Evolutionary conservation across 1,140 invertebrate genomes (phyloP), one percentile per base, ranked within the genome.

Genomic region (Zaprionus lachaisei): DNA sequence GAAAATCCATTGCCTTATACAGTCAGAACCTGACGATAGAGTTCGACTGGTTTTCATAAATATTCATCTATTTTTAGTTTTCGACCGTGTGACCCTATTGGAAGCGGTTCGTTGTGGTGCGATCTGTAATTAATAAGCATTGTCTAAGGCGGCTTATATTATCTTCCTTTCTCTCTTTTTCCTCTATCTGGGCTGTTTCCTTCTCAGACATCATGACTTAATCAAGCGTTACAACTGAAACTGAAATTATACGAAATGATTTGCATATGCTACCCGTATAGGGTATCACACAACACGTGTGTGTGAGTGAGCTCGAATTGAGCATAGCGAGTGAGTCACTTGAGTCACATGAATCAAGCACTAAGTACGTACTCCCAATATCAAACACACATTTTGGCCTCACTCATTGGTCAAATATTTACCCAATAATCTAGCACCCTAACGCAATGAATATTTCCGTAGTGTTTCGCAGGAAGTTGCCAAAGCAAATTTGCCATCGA

Each of bases 101-200:
- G 9, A 24, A 64, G 51, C 31, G 22, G 5, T 51, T 34, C 9
- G 31, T 34, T 34, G 31, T 34, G 28, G 7, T 31, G 37, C 20
- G 58, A 70, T 75, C 72, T 71, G 51, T 66, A 72, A 72, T 76
- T 72, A 76, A 76, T 76, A 76, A 61, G 44, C 62, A 72, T 72
- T 66, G 62, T 76, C 67, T 56, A 44, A 60, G 24, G 15, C 20
- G 12, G 28, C 26, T 31, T 22, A 26, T 31, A 14, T 14, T 54
- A 14, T 5, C 17, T 4, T 20, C 22, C 49, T 15, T 31, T 31
- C 11, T 54, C 22, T 54, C 4, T 24, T 22, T 26, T 26, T 4
- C 11, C 49, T 24, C 49, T 44, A n/a, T 44, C n/a, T 44, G 41
- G 20, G 20, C 47, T 54, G 22, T 60, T 76, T 76, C 68, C 73